phyloP scores from a whole-genome alignment of 2,888 invertebrate genomes.

The Agonopterix arenella region DNA sequence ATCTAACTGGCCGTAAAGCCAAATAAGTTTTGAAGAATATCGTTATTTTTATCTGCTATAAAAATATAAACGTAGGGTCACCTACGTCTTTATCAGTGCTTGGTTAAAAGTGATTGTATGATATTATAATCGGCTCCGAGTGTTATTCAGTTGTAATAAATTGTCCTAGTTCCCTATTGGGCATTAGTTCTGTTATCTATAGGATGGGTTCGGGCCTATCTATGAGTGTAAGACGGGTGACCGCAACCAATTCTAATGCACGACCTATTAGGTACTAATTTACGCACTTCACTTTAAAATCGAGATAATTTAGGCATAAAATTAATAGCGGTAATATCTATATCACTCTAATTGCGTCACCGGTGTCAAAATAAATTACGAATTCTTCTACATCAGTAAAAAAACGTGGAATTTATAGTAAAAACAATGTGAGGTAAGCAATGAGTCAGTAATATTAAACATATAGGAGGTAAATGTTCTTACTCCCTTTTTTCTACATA shows the following conservation, averaged over 20 bases:
- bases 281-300: neutral
- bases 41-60: conserved; percentile 9
- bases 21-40: conserved; percentile 31
- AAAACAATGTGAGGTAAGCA: too few relatives aligned
- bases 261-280: conserved; percentile 1
- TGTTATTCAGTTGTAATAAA: conserved; percentile 13
- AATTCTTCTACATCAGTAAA: too few relatives aligned
- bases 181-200: conserved; percentile 13
- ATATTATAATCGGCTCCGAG: neutral
- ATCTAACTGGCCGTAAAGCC: conserved; percentile 60
- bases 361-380: too few relatives aligned
- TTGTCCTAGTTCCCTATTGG: conserved; percentile 19
- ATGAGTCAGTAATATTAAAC: too few relatives aligned
- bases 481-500: too few relatives aligned
- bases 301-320: neutral
- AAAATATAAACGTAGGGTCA: neutral
- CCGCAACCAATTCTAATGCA: conserved; percentile 6
- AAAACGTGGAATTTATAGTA: too few relatives aligned
- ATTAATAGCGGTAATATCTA: too few relatives aligned
- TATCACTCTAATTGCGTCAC: too few relatives aligned
- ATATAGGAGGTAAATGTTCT: too few relatives aligned
- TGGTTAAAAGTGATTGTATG: too few relatives aligned
- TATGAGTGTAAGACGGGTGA: conserved; percentile 10
- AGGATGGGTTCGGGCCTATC: conserved; percentile 15
- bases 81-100: neutral